Evolutionary conservation across 2,113 vertebrate species (phyloP), one percentile per base, ranked within the genome.

Genomic region (Spilogale gracilis): DNA sequence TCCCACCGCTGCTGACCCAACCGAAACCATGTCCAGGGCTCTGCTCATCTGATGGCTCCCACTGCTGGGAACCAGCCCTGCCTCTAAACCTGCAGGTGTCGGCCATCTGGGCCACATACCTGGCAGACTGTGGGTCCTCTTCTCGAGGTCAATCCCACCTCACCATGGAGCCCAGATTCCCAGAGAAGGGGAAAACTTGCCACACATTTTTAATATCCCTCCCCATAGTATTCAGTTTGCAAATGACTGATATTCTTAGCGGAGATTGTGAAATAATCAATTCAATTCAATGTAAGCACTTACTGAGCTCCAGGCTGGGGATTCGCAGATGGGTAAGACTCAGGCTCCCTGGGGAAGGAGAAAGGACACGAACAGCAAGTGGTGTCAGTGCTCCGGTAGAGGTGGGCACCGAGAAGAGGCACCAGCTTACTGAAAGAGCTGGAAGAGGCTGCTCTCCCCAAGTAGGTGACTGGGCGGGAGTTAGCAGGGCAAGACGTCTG

Each of bases 91-190:
- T 27, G 10, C 65, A 82, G 43, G 54, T 13, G 0, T 25, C 61
- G 30, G 3, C 6, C 5, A 5, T 79, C 63, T 18, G 0, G 50
- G 50, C 12, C 5, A 8, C 23, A 27, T 0, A 0, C 45, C 45
- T 50, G 16, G n/a, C 17, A 25, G 50, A 18, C 0, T 1, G 1
- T 6, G 5, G 58, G 60, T 58, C 48, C 43, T 23, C 4, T 58
- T 65, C 78, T 65, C 65, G 2, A 25, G 32, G 73, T 81, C 73
- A 38, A 32, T 58, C 12, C 63, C 17, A 13, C 10, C 12, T 58
- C 32, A 61, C 16, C 8, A 23, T 0, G 1, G 43, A 93, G 23
- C 50, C 63, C 48, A 63, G 79, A 63, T 60, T 58, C 32, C 80
- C 9, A 65, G 61, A 48, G 23, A 61, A 84, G 69, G 80, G 13